Evolutionary conservation across 2,113 vertebrate genomes (phyloP).

Genomic region (Proterorhinus semilunaris): DNA sequence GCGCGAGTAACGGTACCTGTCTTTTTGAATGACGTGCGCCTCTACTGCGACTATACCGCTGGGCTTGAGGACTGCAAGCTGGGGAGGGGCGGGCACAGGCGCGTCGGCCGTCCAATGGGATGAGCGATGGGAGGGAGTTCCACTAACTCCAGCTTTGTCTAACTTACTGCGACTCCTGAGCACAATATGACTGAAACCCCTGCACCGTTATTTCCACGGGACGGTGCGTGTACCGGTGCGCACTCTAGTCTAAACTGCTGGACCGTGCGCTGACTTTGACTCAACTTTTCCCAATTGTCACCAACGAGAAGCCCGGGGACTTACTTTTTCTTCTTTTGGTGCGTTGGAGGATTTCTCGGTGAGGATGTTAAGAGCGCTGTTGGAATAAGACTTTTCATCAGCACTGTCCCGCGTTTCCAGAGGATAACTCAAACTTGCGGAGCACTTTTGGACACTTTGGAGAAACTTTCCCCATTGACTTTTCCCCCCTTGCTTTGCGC

Average conservation of each 20-base stretch:
- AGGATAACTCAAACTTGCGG: conserved; percentile 24
- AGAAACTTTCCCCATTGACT: conserved; percentile 16
- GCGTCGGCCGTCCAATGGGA: conserved; percentile 63
- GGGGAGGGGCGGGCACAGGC: conserved; percentile 43
- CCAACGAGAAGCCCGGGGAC: conserved; percentile 10
- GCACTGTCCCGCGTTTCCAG: conserved; percentile 10
- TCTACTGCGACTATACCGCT: conserved; percentile 10
- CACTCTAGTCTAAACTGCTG: conserved; percentile 6
- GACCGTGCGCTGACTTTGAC: conserved; percentile 37
- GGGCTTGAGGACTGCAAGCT: conserved; percentile 14
- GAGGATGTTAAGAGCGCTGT: conserved; percentile 28
- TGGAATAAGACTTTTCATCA: conserved; percentile 39
- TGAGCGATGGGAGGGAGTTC: conserved; percentile 66
- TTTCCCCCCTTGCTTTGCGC: conserved; percentile 11
- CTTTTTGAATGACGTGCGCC: conserved; percentile 50
- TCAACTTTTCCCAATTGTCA: conserved; percentile 36
- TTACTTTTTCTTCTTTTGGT: conserved; percentile 6
- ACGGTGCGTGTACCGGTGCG: conserved; percentile 49
- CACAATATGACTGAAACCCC: conserved; percentile 71
- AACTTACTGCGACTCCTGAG: conserved; percentile 66
- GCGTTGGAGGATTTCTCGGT: conserved; percentile 12
- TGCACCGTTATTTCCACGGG: conserved; percentile 71
- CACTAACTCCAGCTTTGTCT: conserved; percentile 74
- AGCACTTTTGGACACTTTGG: conserved; percentile 26
- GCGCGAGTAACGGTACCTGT: conserved; percentile 46